Evolutionary conservation across 2,797 vertebrate genomes (phyloP), one percentile per base, ranked within the genome.

Genomic region (Nothura maculosa): DNA sequence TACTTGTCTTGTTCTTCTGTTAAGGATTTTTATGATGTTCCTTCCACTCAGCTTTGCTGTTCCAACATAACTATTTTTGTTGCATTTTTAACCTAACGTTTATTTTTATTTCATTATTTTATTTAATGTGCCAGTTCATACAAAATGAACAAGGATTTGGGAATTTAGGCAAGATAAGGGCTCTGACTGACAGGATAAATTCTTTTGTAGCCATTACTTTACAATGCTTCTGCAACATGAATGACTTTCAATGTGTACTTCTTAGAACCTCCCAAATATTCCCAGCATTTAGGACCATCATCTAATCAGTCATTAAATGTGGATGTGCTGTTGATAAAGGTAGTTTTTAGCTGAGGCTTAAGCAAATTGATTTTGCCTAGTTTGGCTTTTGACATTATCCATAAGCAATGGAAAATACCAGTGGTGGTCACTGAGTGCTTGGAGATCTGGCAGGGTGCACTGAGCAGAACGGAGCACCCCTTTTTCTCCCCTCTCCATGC

Each of bases 21-120:
- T 81, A 89, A 89, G 72, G 36, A 17, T 52, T 89, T 89, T 55
- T 62, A 62, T 60, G 62, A 76, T 69, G 75, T 32, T 82, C 88
- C 90, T 79, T 78, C 47, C 22, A 47, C 47, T 47, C 22, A 47
- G 22, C 47, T 47, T 47, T 47, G 47, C 47, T 47, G 47, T 47
- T 47, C 21, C 47, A 47, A 47, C 47, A 38, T 38, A 38, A 38
- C 47, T 47, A 24, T 47, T 47, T 47, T 47, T 22, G 47, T 47
- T 47, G 12, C 47, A 78, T 17, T 85, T 89, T 42, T 69, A 92
- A 87, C 14, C 12, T 81, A 79, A 69, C 54, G 78, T 87, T 94
- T 95, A 50, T 87, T 67, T 54, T 93, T 87, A 82, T 66, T 94
- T 88, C 52, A 81, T 89, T 90, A 48, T 57, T 6, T 15, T 84